Evolutionary conservation across 2,113 vertebrate genomes (phyloP), one percentile per base, ranked within the genome.

Genomic region (Gopherus flavomarginatus): DNA sequence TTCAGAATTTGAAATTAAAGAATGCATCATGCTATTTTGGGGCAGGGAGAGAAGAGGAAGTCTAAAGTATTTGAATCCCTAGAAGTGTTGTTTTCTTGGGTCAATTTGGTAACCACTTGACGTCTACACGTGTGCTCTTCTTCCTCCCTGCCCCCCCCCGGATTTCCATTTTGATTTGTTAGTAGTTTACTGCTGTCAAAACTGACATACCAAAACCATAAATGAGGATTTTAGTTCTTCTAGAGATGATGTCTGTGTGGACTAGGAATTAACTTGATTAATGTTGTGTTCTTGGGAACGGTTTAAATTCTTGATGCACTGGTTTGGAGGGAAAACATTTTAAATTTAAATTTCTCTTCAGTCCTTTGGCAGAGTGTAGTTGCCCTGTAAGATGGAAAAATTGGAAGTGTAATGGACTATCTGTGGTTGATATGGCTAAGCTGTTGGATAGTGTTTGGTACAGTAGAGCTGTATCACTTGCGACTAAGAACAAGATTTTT

Each of bases 281-380:
- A 89, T 57, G 21, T 8, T 72, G 88, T 87, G 81, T 96, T 94
- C 90, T 11, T 38, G 85, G 94, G 94, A 93, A 38, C 92, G 89
- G 93, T 95, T 65, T 83, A 50, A 31, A 38, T 92, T 86, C 92
- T 78, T 1, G 21, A 84, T 11, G 75, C 69, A 81, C 87, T 96
- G 86, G 94, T 94, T 93, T 47, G 72, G 80, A 87, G 75, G 81
- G 90, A 94, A 91, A 56, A 93, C 89, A 79, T 94, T 93, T 38
- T 49, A 88, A 94, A 53, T 89, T 59, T 75, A 87, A 49, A 49
- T 77, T 77, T 83, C 26, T 12, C 77, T 83, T 42, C 38, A 79
- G 94, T n/a, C 65, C 94, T 81, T 21, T 12, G 47, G 83, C 88
- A 44, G 6, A 44, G 87, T 10, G 3, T 56, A 84, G 75, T 21